A percentile compares a stretch with the other conserved stretches of the same genome.
phyloP scores from a whole-genome alignment of 1,140 invertebrate species.

The Linepithema humile region DNA sequence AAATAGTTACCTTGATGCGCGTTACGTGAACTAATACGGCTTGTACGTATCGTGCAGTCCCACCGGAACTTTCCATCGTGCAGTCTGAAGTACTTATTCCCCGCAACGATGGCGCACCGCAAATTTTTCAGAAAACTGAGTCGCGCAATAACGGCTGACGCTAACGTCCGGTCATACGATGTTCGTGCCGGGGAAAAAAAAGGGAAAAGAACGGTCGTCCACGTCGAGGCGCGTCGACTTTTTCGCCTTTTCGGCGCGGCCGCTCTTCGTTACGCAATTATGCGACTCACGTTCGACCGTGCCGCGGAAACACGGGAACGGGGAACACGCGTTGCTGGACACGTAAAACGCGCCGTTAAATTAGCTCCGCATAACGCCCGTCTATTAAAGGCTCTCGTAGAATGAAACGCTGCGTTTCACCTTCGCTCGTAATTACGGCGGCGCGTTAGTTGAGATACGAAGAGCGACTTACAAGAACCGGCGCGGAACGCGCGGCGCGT shows the following conservation, averaged over 20 bases:
- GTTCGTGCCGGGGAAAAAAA: not conserved
- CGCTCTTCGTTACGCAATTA: not conserved
- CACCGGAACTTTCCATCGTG: constrained; percentile 12
- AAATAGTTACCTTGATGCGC: constrained; percentile 16
- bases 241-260: not conserved
- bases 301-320: not conserved
- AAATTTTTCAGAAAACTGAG: constrained; percentile 44
- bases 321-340: not conserved
- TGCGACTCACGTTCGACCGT: constrained; percentile 8
- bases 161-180: constrained; percentile 8
- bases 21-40: constrained; percentile 21
- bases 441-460: not conserved
- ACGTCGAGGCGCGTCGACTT: not conserved
- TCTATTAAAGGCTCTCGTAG: constrained; percentile 7
- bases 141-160: constrained; percentile 8
- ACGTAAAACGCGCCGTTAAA: constrained; percentile 49
- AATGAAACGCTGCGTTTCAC: not conserved
- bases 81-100: not conserved
- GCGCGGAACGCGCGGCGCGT: not conserved
- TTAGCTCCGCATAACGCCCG: constrained; percentile 32
- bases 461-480: not conserved
- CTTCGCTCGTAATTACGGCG: constrained; percentile 48
- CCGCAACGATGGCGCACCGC: not conserved
- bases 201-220: not conserved
- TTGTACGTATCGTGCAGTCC: constrained; percentile 2